These are phyloP conservation scores for Halocynthia roretzi DNA, from an alignment of 23 tunicate genomes.

Conservation along the genomic window DNA sequence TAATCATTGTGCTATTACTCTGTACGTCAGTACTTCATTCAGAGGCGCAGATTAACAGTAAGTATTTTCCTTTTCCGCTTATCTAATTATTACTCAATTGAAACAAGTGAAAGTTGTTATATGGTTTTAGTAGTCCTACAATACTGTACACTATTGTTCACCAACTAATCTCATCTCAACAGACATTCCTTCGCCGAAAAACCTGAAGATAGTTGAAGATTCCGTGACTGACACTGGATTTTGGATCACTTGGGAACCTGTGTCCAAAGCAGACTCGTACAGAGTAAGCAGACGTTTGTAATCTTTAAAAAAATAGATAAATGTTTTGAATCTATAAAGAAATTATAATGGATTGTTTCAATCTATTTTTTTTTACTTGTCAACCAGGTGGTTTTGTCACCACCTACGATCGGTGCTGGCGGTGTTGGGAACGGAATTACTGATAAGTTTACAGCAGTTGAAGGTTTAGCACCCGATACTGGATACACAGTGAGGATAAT, in stretches of 20 bases:
- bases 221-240: conserved; percentile 60
- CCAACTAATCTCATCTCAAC: background rate
- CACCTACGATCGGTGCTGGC: conserved; percentile 56
- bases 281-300: conserved; percentile 19
- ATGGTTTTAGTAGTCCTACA: background rate
- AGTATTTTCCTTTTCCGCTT: background rate
- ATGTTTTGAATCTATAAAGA: no score
- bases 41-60: conserved; percentile 2
- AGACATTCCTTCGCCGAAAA: conserved; percentile 50
- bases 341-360: background rate
- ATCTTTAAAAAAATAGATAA: no score
- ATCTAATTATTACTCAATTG: no score
- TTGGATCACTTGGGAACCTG: conserved; percentile 77
- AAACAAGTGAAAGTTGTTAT: no score
- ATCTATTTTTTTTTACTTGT: background rate
- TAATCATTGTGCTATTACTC: background rate
- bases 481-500: conserved; percentile 62
- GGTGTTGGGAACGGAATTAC: conserved; percentile 75
- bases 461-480: conserved; percentile 70
- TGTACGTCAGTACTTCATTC: background rate
- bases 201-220: conserved; percentile 33
- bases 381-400: conserved; percentile 39
- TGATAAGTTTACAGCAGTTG: conserved; percentile 46
- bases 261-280: conserved; percentile 87
- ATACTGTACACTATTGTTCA: background rate